These are phyloP conservation scores for Pseudopleuronectes americanus DNA, from an alignment of 2,797 vertebrate genomes.

Conservation along the genomic window DNA sequence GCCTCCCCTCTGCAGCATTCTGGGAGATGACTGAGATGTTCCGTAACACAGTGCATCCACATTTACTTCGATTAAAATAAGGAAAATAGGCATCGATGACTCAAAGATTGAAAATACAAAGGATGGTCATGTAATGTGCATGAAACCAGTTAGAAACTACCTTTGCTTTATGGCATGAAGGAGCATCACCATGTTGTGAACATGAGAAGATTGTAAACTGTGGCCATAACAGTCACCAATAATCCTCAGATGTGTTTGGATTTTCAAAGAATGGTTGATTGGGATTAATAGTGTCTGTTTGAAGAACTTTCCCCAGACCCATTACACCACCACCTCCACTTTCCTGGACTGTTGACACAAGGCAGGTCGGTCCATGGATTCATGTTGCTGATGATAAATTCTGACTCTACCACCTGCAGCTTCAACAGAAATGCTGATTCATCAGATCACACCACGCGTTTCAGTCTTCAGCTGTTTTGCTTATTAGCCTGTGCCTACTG, in stretches of 20 bases:
- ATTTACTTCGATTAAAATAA: slow-evolving; percentile 1
- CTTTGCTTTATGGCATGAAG: neutral
- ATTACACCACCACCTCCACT: neutral
- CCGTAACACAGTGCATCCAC: slow-evolving; percentile 6
- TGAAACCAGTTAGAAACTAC: neutral
- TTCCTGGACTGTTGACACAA: neutral
- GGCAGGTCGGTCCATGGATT: neutral
- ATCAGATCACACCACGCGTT: neutral
- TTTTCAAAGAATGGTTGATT: neutral
- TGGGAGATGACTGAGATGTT: slow-evolving; percentile 7
- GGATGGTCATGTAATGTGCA: neutral
- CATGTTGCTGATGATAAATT: neutral
- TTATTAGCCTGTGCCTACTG: neutral
- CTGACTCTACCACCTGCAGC: neutral
- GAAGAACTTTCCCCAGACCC: neutral
- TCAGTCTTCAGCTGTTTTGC: neutral
- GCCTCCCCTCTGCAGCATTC: neutral
- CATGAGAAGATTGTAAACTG: neutral
- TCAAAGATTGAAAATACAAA: neutral
- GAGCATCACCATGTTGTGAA: neutral
- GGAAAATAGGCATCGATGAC: neutral
- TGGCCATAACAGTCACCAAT: neutral
- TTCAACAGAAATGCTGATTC: neutral
- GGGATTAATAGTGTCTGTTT: too few species aligned
- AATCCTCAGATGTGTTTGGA: neutral